Base-by-base conservation (phyloP, 2,797 vertebrate genomes). In the Bufotes viridis region DNA sequence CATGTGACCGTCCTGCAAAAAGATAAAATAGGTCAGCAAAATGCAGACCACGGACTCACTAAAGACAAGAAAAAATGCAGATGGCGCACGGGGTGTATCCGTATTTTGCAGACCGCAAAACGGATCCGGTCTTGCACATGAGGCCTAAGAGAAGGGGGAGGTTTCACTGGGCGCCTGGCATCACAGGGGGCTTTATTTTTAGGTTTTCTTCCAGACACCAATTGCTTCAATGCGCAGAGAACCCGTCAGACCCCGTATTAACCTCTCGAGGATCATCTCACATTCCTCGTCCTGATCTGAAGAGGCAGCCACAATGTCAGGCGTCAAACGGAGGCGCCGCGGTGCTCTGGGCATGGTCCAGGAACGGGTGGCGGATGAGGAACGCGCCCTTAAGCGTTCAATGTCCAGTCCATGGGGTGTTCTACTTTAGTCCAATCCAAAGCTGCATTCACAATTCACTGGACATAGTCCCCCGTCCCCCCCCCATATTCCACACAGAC, bases 211-310 rank as follows among this genome's bases (percentile, higher is more conserved):
- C 26, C 12, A 70, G 1, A 70, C 69, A 70, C 69, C 14, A 13
- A 53, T 60, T 53, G 29, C 18, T 51, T 49, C 24, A 65, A 55
- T 83, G n/a, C 55, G 18, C 81, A 53, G 14, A 53, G 61, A 42
- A 42, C 42, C 63, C 51, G 24, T 26, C 81, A 83, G 15, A 83
- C 65, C 65, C 42, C 61, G 55, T 57, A 70, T 83, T 65, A 82
- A 34, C 6, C 24, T 12, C 58, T 81, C 26, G 15, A 65, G 79
- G 61, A 10, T 65, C 24, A 22, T 26, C 79, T 29, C 58, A 42
- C 7, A 69, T 14, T 29, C 26, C 26, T 34, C 34, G 67, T 1
- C 29, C 26, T 5, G 69, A 70, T 70, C 24, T 70, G 67, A 70
- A 29, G 24, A 70, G 26, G 67, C 3, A 26, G 34, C 26, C 15